These are phyloP conservation scores for Pedicia rivosa DNA, from an alignment of 2,888 invertebrate genomes.

Conservation along the genomic window DNA sequence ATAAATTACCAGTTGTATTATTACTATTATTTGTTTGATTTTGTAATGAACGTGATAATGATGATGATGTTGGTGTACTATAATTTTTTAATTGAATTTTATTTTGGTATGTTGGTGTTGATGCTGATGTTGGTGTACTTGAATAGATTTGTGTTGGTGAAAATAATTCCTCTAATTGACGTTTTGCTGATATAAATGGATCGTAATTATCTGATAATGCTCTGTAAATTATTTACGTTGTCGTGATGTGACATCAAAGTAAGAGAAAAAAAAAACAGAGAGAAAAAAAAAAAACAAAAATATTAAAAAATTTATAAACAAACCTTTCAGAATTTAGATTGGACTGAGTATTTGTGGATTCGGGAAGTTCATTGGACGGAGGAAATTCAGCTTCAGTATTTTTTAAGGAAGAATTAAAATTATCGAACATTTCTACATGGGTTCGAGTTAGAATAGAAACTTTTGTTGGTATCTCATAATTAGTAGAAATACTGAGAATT, in stretches of 20 bases:
- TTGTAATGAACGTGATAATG: slow-evolving; percentile 7
- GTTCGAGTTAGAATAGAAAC: too few species aligned
- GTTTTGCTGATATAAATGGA: slow-evolving; percentile 63
- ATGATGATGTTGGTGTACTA: slow-evolving; percentile 13
- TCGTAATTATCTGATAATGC: slow-evolving; percentile 38
- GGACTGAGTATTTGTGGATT: background rate
- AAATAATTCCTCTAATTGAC: slow-evolving; percentile 67
- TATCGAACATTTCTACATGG: too few species aligned
- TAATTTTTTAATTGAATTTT: slow-evolving; percentile 8
- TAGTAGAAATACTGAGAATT: too few species aligned
- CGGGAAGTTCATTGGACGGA: too few species aligned
- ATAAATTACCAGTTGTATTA: too few species aligned
- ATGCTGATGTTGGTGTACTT: slow-evolving; percentile 19
- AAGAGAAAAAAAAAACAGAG: background rate
- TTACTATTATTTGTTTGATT: too few species aligned
- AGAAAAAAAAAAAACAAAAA: slow-evolving; percentile 5
- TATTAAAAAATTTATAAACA: background rate
- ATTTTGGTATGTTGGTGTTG: slow-evolving; percentile 10
- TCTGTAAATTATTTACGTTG: too few species aligned
- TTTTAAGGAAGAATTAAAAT: too few species aligned
- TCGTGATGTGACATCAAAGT: background rate
- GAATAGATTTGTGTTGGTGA: slow-evolving; percentile 37
- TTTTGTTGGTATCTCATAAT: too few species aligned
- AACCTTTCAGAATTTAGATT: background rate
- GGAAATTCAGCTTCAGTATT: too few species aligned